Evolutionary conservation across 2,797 vertebrate genomes (phyloP).

Genomic region (Pseudochaenichthys georgianus): DNA sequence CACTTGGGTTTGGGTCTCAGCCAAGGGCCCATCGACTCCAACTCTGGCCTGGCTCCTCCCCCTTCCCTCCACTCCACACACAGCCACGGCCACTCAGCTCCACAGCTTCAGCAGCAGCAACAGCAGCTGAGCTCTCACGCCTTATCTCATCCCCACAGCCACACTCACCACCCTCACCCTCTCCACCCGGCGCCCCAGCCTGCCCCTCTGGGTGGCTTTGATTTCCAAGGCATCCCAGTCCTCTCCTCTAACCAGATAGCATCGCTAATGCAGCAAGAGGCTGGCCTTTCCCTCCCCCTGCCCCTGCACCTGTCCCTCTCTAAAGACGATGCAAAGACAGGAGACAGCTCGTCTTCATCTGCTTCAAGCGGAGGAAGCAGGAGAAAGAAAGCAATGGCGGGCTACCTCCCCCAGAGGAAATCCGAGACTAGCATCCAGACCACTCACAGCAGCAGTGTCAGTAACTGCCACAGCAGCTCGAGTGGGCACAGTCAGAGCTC

Average conservation of each 20-base stretch:
- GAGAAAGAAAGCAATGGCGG: conserved; percentile 88
- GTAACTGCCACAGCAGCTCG: conserved; percentile 82
- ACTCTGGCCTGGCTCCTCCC: conserved; percentile 83
- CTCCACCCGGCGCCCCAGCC: conserved; percentile 87
- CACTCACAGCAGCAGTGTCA: conserved; percentile 68
- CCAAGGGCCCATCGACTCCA: conserved; percentile 80
- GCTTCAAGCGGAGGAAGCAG: conserved; percentile 79
- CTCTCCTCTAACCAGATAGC: conserved; percentile 88
- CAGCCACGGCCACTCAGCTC: conserved; percentile 78
- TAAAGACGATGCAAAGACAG: conserved; percentile 83
- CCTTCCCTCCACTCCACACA: conserved; percentile 87
- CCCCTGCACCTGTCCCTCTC: conserved; percentile 87
- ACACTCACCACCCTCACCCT: conserved; percentile 86
- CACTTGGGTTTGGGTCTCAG: conserved; percentile 84
- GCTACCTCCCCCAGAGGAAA: conserved; percentile 88
- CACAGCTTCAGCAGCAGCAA: conserved; percentile 85
- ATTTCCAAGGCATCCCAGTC: conserved; percentile 89
- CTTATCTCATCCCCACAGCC: conserved; percentile 86
- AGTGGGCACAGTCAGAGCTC: conserved; percentile 83
- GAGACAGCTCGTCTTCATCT: conserved; percentile 67
- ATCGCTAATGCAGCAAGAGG: conserved; percentile 88
- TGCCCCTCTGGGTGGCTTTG: conserved; percentile 83
- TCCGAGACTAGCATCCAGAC: conserved; percentile 70
- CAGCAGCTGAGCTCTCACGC: conserved; percentile 85
- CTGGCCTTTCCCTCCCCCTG: conserved; percentile 85